Percentiles rank a stretch among this genome's conserved stretches.
phyloP scores from a whole-genome alignment of 2,797 vertebrate genomes.

The Sebastes diaconus region DNA sequence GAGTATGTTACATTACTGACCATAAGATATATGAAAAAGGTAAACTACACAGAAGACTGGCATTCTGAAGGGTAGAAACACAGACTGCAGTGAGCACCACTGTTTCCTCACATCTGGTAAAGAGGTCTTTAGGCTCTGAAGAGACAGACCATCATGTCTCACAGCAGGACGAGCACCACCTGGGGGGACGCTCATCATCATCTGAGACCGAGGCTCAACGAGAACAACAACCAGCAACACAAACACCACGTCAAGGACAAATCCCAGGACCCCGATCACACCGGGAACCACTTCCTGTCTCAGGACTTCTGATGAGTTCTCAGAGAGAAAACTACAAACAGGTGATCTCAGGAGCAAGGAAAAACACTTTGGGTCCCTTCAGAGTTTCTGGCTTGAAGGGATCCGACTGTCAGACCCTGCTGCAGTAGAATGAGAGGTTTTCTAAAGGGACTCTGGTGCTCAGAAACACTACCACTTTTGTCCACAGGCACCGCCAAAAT shows the following conservation, averaged over 20 bases:
- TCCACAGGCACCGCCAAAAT: too few species aligned
- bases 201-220: conserved; percentile 24
- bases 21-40: too few species aligned
- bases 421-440: too few species aligned
- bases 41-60: too few species aligned
- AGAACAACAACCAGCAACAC: conserved; percentile 35
- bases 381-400: too few species aligned
- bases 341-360: not conserved
- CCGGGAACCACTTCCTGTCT: conserved; percentile 14
- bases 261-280: conserved; percentile 36
- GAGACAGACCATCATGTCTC: conserved; percentile 35
- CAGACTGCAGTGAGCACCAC: not conserved
- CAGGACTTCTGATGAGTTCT: conserved; percentile 35
- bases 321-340: conserved; percentile 16
- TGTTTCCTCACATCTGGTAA: conserved; percentile 26
- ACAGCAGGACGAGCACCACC: conserved; percentile 22
- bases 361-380: not conserved
- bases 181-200: conserved; percentile 46
- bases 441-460: too few species aligned
- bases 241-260: conserved; percentile 40
- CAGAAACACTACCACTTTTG: too few species aligned
- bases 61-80: not conserved
- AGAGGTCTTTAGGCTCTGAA: conserved; percentile 23
- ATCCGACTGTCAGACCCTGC: too few species aligned
- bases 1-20: too few species aligned